Percentiles rank a stretch among this genome's conserved stretches.
Conservation (phyloP, 2,113 vertebrate genomes). For the Colossoma macropomum region DNA sequence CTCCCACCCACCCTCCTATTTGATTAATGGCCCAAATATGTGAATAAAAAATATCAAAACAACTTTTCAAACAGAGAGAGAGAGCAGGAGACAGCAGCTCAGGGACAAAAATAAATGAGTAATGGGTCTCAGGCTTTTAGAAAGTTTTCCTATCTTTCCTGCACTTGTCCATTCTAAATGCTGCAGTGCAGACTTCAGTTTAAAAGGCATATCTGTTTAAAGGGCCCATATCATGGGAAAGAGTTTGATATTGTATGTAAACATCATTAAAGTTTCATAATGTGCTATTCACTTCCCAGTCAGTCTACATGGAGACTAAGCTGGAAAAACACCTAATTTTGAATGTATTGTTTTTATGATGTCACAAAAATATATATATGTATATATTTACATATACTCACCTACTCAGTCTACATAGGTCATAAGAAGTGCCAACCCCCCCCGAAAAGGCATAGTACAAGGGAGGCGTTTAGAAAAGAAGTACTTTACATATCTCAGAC, state of each 20-base stretch:
- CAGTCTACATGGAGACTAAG: too few species aligned
- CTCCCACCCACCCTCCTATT: conserved; percentile 63
- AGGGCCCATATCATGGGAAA: not conserved
- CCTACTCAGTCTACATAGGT: too few species aligned
- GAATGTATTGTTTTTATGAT: too few species aligned
- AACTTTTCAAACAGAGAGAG: conserved; percentile 69
- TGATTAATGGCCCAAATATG: conserved; percentile 82
- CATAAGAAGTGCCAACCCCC: too few species aligned
- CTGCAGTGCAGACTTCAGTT: not conserved
- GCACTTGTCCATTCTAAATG: not conserved
- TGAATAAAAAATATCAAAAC: conserved; percentile 80
- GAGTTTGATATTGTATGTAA: not conserved
- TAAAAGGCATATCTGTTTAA: not conserved
- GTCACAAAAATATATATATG: too few species aligned
- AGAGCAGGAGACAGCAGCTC: conserved; percentile 64
- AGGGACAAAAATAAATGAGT: conserved; percentile 64
- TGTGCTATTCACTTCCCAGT: too few species aligned
- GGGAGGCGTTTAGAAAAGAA: too few species aligned
- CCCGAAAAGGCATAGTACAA: too few species aligned
- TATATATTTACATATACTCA: too few species aligned
- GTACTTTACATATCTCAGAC: too few species aligned
- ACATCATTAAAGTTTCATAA: too few species aligned
- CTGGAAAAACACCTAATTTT: too few species aligned
- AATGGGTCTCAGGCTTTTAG: conserved; percentile 52
- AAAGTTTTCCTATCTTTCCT: not conserved